Evolutionary conservation across 2,888 invertebrate genomes (phyloP), one percentile per base, ranked within the genome.

Genomic region (Atherix ibis): DNA sequence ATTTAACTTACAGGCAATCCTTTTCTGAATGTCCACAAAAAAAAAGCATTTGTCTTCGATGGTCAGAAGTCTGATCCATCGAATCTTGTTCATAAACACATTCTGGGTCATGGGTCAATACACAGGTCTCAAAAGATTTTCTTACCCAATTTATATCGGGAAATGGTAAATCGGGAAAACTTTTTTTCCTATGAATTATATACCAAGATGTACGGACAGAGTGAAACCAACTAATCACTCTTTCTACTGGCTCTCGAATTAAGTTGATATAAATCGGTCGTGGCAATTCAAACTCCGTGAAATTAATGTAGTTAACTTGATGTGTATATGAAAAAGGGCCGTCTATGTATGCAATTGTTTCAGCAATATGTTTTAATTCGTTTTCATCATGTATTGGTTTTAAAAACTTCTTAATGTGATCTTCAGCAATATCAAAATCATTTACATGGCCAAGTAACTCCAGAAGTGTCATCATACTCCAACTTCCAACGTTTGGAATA

Each of bases 141-240:
- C 83, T 84, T 17, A 88, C 61, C 88, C 88, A 88, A 35, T 75
- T 73, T 0, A 87, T 83, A 60, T 87, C 85, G 0, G 88, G 88
- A 37, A 88, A 61, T 2, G 87, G 87, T 30, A 88, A 65, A 52
- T 88, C 88, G 0, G 88, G 88, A 62, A 88, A 88, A 17, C 82
- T 84, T 34, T 84, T 74, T 53, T 88, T 88, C 49, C 88, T 68
- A 57, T 88, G 87, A 16, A 88, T 87, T 56, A 85, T 88, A 62
- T 88, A 88, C 88, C 88, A 88, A 1, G 88, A 87, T 1, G 88
- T 88, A 32, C 88, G 63, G 4, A 88, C 82, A 60, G 88, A 88
- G 58, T 88, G 88, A 54, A 87, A 88, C 88, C 88, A 88, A 5
- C 87, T 87, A 49, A 88, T 88, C 8, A 87, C 83, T 19, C 89